These are phyloP conservation scores for Orthonyx spaldingii DNA, from an alignment of 2,113 vertebrate species.

Conservation along the genomic window DNA sequence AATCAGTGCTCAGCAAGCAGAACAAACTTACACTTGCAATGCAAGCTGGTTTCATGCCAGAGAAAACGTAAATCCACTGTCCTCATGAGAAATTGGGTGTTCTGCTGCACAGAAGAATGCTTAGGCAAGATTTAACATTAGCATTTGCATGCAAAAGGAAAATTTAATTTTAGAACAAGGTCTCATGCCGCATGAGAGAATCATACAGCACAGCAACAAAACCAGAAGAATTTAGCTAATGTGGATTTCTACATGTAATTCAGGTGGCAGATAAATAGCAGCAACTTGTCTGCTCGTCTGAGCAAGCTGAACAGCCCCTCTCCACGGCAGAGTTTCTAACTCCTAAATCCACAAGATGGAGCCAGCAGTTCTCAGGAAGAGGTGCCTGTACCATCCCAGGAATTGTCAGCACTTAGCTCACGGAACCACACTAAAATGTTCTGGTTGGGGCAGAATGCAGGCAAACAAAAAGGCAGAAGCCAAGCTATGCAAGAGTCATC, in stretches of 20 bases:
- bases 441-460: background rate
- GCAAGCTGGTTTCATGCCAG: slow-evolving; percentile 58
- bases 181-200: background rate
- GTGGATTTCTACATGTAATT: background rate
- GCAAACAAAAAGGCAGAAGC: background rate
- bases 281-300: background rate
- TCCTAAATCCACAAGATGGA: slow-evolving; percentile 63
- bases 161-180: slow-evolving; percentile 1
- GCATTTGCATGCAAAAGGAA: slow-evolving; percentile 5
- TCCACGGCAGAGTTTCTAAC: background rate
- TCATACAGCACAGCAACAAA: background rate
- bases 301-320: background rate
- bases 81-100: slow-evolving; percentile 36
- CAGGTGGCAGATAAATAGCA: background rate
- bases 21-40: slow-evolving; percentile 34
- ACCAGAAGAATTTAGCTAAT: background rate
- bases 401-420: background rate
- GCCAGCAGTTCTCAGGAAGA: slow-evolving; percentile 40
- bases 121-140: background rate
- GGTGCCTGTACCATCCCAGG: background rate
- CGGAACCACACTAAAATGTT: background rate
- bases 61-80: slow-evolving; percentile 57
- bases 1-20: slow-evolving; percentile 21
- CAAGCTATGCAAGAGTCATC: rapidly evolving
- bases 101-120: slow-evolving; percentile 10